Evolutionary conservation across 2,113 vertebrate species (phyloP).

Genomic region (Peromyscus maniculatus): DNA sequence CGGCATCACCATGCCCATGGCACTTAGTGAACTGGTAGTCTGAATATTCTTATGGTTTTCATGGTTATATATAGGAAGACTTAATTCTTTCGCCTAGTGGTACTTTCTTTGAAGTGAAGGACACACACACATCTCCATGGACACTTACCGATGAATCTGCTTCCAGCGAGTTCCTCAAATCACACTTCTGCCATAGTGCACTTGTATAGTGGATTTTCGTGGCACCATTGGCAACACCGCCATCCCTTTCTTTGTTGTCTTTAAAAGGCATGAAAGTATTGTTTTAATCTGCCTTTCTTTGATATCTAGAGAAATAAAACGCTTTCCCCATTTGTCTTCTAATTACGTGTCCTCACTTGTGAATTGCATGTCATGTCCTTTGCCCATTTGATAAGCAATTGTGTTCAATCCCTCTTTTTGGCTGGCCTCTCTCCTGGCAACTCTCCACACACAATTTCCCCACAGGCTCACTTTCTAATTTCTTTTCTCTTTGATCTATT

Average conservation of each 20-base stretch:
- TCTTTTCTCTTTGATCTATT: slow-evolving; percentile 81
- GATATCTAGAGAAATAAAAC: slow-evolving; percentile 69
- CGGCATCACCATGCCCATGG: neutral
- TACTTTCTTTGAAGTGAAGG: slow-evolving; percentile 38
- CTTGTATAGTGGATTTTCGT: neutral
- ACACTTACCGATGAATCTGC: neutral
- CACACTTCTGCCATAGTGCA: neutral
- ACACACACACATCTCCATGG: neutral
- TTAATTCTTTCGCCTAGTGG: neutral
- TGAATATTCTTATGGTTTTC: neutral
- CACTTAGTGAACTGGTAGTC: neutral
- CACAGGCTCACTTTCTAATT: slow-evolving; percentile 78
- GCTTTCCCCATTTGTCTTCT: slow-evolving; percentile 72
- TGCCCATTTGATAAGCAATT: slow-evolving; percentile 77
- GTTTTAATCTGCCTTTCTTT: slow-evolving; percentile 72
- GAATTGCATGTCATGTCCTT: slow-evolving; percentile 69
- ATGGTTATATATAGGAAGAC: neutral
- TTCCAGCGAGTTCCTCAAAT: slow-evolving; percentile 18
- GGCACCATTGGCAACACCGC: neutral
- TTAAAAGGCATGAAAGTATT: slow-evolving; percentile 36
- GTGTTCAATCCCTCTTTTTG: slow-evolving; percentile 71
- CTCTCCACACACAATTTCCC: slow-evolving; percentile 73
- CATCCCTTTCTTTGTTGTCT: slow-evolving; percentile 30
- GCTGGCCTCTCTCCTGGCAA: slow-evolving; percentile 74
- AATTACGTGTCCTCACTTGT: slow-evolving; percentile 71